Evolutionary conservation across 2,797 vertebrate genomes (phyloP), one percentile per base, ranked within the genome.

Genomic region (Acrossocheilus fasciatus): DNA sequence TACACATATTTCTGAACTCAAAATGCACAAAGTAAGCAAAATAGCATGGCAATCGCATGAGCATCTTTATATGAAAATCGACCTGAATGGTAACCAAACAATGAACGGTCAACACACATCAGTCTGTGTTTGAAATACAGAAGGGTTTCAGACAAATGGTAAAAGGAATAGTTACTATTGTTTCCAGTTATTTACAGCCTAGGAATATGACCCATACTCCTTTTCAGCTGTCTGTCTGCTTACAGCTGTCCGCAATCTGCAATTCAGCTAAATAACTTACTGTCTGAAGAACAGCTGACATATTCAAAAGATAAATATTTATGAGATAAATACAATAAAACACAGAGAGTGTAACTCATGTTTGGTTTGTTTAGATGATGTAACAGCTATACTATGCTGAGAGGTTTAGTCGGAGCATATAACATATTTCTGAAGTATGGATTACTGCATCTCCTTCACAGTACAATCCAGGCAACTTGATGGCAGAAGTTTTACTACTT

Each of bases 141-240:
- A 62, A 15, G 9, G 3, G n/a, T 45, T 72, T 45, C 41, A 41
- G 34, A 77, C 73, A 77, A 84, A 85, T 34, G 52, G 1, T 62
- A 50, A 12, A 85, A 85, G 68, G 15, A 80, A 79, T 73, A 34
- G 62, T 72, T 79, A 59, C 66, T 39, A 39, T 43, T 72, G 68
- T 57, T 62, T 86, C 41, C 18, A 81, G 68, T 86, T 86, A 86
- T 81, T 86, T 86, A 86, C 41, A 73, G 77, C 26, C 41, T 2
- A 3, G 26, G 26, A 69, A 86, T 81, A 62, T 20, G 68, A 72
- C 18, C 68, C 77, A 64, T n/a, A 39, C 76, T 73, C 41, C 52
- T 34, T 39, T 62, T 86, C 84, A 86, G 84, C 84, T 81, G 84
- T 79, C 66, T 6, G 50, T 69, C 47, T 59, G 84, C 23, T 62